Evolutionary conservation across 2,113 vertebrate species (phyloP).

Genomic region (Onychostruthus taczanowskii): DNA sequence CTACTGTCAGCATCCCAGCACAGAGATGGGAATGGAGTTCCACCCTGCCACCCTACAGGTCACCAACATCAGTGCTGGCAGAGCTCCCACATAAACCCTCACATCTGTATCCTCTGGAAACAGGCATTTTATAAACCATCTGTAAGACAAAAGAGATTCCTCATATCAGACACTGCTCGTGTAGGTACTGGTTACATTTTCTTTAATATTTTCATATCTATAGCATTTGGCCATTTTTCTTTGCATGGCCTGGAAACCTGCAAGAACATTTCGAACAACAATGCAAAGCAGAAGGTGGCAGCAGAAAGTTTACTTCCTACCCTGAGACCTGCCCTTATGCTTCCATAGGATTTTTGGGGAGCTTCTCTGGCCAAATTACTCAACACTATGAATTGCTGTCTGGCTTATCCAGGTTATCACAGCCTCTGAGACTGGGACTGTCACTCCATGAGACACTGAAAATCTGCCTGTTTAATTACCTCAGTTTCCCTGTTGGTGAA

Average conservation of each 20-base stretch:
- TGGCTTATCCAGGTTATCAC: not conserved
- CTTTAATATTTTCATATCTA: not conserved
- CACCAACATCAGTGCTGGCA: not conserved
- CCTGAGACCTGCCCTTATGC: not conserved
- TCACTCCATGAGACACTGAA: not conserved
- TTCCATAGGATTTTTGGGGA: not conserved
- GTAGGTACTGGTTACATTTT: not conserved
- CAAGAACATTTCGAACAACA: not conserved
- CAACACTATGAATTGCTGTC: not conserved
- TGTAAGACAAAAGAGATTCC: not conserved
- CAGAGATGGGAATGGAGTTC: not conserved
- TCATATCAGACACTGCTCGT: not conserved
- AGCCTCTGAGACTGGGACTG: not conserved
- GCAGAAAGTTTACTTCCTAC: not conserved
- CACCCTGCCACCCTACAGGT: not conserved
- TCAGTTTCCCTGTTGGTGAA: not conserved
- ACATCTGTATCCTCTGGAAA: not conserved
- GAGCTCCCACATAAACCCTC: not conserved
- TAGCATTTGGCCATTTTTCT: not conserved
- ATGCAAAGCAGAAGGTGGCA: not conserved
- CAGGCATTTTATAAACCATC: not conserved
- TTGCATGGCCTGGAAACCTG: not conserved
- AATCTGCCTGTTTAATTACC: constrained; percentile 5
- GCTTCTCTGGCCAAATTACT: not conserved
- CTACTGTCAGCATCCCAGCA: not conserved